Evolutionary conservation across 2,797 vertebrate species (phyloP).

Genomic region (Sciurus carolinensis): DNA sequence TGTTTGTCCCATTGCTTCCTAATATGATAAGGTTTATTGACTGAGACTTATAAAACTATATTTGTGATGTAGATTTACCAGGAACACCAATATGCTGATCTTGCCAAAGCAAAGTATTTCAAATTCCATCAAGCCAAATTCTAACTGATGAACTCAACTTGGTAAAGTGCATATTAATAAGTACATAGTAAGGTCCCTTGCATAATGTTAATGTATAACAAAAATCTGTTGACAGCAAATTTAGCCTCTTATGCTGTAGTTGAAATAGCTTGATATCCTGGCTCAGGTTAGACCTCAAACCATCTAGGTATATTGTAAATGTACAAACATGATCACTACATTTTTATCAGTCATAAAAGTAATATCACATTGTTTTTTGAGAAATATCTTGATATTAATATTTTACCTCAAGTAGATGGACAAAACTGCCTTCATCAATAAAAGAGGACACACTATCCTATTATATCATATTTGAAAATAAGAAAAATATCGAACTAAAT

Average conservation of each 20-base stretch:
- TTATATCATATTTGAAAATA: conserved; percentile 39
- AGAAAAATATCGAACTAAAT: not conserved
- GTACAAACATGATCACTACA: not conserved
- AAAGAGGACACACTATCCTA: not conserved
- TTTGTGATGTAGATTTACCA: conserved; percentile 22
- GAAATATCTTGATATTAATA: not conserved
- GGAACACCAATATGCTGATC: not conserved
- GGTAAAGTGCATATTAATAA: conserved; percentile 18
- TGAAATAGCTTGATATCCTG: not conserved
- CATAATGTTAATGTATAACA: not conserved
- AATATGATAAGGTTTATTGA: not conserved
- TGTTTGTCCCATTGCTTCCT: not conserved
- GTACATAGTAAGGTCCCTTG: not conserved
- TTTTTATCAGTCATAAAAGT: conserved; percentile 1
- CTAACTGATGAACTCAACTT: not conserved
- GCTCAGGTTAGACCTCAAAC: not conserved
- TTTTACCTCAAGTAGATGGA: not conserved
- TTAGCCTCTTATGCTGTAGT: not conserved
- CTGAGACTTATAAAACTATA: not conserved
- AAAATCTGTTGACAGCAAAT: not conserved
- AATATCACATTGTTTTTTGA: not conserved
- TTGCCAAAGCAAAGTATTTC: conserved; percentile 33
- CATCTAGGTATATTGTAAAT: not conserved
- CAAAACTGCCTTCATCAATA: not conserved
- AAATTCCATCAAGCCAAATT: not conserved